Conservation (phyloP, 2,113 vertebrate species). For the Oriolus oriolus region DNA sequence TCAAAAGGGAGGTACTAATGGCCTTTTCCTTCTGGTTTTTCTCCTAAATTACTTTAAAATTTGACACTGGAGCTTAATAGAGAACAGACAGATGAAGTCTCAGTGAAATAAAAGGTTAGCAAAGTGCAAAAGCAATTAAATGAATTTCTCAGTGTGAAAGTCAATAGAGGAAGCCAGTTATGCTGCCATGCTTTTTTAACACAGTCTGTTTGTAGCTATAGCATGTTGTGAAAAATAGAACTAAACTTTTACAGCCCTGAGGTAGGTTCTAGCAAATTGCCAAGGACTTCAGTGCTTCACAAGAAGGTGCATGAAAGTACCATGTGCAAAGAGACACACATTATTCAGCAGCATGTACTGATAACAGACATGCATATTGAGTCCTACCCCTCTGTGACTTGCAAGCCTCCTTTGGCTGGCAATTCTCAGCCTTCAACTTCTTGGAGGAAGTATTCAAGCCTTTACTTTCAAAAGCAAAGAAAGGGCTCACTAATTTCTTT, state of each 20-base stretch:
- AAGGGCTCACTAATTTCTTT: neutral
- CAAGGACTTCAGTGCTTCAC: neutral
- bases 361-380: neutral
- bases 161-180: neutral
- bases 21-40: neutral
- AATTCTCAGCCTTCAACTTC: neutral
- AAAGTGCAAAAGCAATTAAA: neutral
- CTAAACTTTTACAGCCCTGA: neutral
- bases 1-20: neutral
- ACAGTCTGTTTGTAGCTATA: neutral
- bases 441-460: neutral
- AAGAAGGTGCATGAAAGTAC: neutral
- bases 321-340: neutral
- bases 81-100: neutral
- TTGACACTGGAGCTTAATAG: neutral
- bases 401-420: neutral
- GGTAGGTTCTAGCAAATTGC: neutral
- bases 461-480: neutral
- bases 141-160: neutral
- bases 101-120: neutral
- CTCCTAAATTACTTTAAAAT: neutral
- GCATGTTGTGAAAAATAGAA: neutral
- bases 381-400: neutral
- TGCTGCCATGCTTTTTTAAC: neutral
- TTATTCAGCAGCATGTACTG: neutral